Evolutionary conservation across 2,797 vertebrate genomes (phyloP).

Genomic region (Yasuhikotakia modesta): DNA sequence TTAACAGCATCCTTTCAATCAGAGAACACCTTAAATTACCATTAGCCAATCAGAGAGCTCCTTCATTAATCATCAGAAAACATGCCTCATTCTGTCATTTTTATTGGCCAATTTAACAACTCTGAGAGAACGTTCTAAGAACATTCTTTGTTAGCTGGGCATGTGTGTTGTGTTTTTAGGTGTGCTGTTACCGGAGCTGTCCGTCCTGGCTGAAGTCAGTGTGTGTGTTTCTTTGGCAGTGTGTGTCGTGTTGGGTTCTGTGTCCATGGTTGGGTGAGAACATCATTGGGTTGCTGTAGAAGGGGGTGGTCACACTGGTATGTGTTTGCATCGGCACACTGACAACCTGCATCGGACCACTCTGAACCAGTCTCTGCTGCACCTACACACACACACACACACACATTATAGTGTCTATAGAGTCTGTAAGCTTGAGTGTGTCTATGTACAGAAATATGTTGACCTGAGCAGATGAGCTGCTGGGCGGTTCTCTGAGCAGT

Average conservation of each 20-base stretch:
- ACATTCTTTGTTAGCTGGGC: no score
- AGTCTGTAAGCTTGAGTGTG: no score
- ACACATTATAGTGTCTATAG: not conserved
- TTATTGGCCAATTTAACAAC: not conserved
- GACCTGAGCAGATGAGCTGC: constrained; percentile 78
- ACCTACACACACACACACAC: constrained; percentile 34
- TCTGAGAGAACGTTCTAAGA: no score
- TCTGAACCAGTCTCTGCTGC: constrained; percentile 68
- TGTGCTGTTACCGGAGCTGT: constrained; percentile 78
- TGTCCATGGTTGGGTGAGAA: constrained; percentile 76
- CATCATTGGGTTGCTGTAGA: constrained; percentile 83
- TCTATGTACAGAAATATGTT: no score
- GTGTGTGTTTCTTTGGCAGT: constrained; percentile 75
- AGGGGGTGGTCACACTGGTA: constrained; percentile 77
- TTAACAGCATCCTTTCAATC: constrained; percentile 77
- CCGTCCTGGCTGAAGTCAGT: constrained; percentile 76
- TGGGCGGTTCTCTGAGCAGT: constrained; percentile 73
- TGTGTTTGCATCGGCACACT: constrained; percentile 75
- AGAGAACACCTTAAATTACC: constrained; percentile 36
- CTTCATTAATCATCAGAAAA: not conserved
- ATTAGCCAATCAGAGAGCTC: constrained; percentile 12
- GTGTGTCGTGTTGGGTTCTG: constrained; percentile 68
- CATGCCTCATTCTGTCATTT: not conserved
- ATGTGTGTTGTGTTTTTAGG: not conserved
- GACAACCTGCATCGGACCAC: constrained; percentile 68